A percentile compares a stretch with the other conserved stretches of the same genome.
These are phyloP conservation scores for Eulemur coronatus DNA, from an alignment of 2,797 vertebrate species.

Conservation along the genomic window DNA sequence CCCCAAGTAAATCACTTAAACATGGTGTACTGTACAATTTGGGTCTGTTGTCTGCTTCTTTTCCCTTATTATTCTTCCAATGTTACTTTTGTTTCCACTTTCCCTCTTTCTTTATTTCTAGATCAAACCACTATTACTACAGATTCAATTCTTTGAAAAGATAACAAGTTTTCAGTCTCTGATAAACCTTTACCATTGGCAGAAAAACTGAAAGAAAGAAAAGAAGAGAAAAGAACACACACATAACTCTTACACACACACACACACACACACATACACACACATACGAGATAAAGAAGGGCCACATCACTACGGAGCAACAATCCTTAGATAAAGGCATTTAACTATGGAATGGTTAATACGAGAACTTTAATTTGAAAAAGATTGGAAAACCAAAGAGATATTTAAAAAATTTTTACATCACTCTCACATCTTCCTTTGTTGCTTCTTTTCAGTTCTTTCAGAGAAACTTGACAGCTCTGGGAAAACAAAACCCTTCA, in stretches of 20 bases:
- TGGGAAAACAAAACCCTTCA: constrained; percentile 73
- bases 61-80: background rate
- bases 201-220: constrained; percentile 10
- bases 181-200: constrained; percentile 27
- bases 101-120: constrained; percentile 12
- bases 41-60: background rate
- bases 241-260: background rate
- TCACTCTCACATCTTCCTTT: constrained; percentile 59
- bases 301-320: background rate
- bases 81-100: background rate
- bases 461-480: constrained; percentile 67
- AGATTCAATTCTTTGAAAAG: constrained; percentile 43
- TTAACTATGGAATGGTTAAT: background rate
- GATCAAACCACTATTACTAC: constrained; percentile 21
- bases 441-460: constrained; percentile 65
- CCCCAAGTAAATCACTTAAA: constrained; percentile 49
- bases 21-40: background rate
- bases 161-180: constrained; percentile 42
- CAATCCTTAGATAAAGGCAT: background rate
- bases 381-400: constrained; percentile 52
- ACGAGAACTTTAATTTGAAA: constrained; percentile 56
- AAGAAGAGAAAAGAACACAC: background rate
- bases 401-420: constrained; percentile 61
- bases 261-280: background rate
- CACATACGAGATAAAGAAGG: background rate